Conservation (phyloP, 2,797 vertebrate species). For the Cebuella pygmaea region DNA sequence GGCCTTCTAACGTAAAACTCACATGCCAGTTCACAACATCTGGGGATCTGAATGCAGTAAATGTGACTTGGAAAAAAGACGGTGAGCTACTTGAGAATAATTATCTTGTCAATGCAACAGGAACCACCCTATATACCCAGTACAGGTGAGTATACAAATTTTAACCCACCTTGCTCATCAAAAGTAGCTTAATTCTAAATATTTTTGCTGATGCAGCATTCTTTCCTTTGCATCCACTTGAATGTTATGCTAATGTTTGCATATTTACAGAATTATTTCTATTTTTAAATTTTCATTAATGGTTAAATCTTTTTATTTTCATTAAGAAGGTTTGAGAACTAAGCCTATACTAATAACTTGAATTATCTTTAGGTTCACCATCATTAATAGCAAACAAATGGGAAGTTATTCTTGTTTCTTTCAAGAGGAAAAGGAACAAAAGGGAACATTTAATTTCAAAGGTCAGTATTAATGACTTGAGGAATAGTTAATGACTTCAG, state of each 20-base stretch:
- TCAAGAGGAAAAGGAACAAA: constrained; percentile 70
- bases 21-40: constrained; percentile 84
- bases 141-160: constrained; percentile 77
- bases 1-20: constrained; percentile 82
- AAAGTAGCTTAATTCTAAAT: background rate
- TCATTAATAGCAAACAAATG: constrained; percentile 74
- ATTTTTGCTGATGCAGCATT: background rate
- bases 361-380: constrained; percentile 77
- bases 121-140: constrained; percentile 74
- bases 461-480: constrained; percentile 81
- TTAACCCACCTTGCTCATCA: background rate
- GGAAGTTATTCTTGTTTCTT: constrained; percentile 84
- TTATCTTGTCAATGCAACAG: constrained; percentile 69
- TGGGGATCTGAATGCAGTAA: constrained; percentile 75
- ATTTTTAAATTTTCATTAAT: background rate
- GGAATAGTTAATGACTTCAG: background rate
- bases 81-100: constrained; percentile 80
- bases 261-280: constrained; percentile 25
- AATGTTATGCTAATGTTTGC: background rate
- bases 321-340: constrained; percentile 18
- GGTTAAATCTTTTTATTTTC: constrained; percentile 24
- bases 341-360: constrained; percentile 44
- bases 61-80: constrained; percentile 88
- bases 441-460: constrained; percentile 83
- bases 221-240: background rate